Base-by-base conservation (phyloP, 2,888 invertebrate species). In the Fragum whitleyi region DNA sequence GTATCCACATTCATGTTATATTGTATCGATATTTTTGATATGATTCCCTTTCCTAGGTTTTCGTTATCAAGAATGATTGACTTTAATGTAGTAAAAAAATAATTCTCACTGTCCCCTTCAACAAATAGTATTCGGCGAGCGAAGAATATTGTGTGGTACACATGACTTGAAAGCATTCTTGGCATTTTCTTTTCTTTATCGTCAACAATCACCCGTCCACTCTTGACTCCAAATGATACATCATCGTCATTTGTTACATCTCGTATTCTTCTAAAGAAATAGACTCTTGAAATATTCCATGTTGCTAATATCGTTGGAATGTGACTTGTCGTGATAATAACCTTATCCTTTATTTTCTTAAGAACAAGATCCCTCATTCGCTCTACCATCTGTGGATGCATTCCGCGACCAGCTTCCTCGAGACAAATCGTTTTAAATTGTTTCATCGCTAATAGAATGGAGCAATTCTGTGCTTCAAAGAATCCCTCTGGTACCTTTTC, bases 361-460 rank as follows among this genome's bases (percentile, higher is more conserved):
- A 74, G 59, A 28, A 74, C 65, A 9, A 74, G 53, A n/a, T 74
- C 65, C 2, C 73, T 19, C 76, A 85, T 75, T 28, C 77, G 67
- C 36, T 80, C 80, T 2, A 81, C 55, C 68, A 85, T 76, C 42
- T 85, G 85, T 2, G 82, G 82, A 65, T 85, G 85, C 85, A 85
- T 85, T 11, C 85, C 82, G 28, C 68, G 72, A n/a, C 78, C 85
- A 1, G 76, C 73, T 28, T 85, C 84, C 62, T 85, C 81, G 6
- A 79, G 62, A 39, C 61, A 47, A 14, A 85, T 72, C 2, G 85
- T 83, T n/a, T 65, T 61, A 36, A 77, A 80, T 2, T 21, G 1
- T 42, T 47, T 71, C 9, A 70, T 19, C 5, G 80, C 65, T 29
- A 85, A 42, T 16, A 85, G 23, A 23, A 85, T 59, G 2, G 83